These are phyloP conservation scores for Coecobrya sp. DNA, from an alignment of 2,888 invertebrate genomes.

Conservation along the genomic window DNA sequence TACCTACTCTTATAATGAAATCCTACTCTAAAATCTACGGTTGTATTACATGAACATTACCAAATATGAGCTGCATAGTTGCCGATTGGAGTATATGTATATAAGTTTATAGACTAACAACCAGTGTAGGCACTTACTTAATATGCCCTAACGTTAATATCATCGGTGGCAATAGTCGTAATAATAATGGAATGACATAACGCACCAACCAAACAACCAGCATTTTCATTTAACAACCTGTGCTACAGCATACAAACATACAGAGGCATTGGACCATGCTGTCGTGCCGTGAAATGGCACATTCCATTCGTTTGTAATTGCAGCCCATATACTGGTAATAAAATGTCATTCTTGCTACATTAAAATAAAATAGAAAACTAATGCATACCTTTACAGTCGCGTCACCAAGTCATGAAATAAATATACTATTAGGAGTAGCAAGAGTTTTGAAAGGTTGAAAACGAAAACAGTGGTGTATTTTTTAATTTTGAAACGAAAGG, in stretches of 20 bases:
- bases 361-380: conserved; percentile 66
- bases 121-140: background rate
- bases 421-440: too few species aligned
- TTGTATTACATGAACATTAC: background rate
- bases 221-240: conserved; percentile 34
- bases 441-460: too few species aligned
- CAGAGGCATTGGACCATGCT: background rate
- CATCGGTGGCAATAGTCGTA: conserved; percentile 60
- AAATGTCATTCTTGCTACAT: conserved; percentile 69
- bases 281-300: conserved; percentile 47
- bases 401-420: background rate
- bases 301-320: conserved; percentile 76
- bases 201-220: conserved; percentile 35
- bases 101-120: background rate
- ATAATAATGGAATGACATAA: conserved; percentile 72
- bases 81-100: background rate
- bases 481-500: too few species aligned
- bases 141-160: conserved; percentile 51
- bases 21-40: background rate
- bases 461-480: too few species aligned
- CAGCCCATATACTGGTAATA: conserved; percentile 62
- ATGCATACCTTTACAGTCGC: background rate
- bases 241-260: background rate
- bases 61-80: background rate
- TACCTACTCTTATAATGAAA: background rate